Conservation (phyloP, 2,113 vertebrate genomes). For the Vimba vimba region DNA sequence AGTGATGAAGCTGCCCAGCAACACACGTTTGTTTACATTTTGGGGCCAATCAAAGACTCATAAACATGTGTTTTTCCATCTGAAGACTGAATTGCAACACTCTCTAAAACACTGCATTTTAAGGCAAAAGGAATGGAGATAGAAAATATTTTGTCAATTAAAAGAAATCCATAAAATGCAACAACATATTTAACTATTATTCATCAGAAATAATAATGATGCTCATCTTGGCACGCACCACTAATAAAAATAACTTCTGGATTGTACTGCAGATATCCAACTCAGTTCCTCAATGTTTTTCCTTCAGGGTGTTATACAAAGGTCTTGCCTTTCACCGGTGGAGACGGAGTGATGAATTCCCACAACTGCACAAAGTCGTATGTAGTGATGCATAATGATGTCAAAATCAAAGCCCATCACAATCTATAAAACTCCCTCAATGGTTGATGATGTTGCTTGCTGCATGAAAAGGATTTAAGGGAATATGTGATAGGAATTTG, state of each 20-base stretch:
- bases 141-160: not conserved
- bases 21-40: conserved; percentile 15
- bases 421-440: not conserved
- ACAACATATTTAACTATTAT: not conserved
- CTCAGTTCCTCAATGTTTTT: conserved; percentile 9
- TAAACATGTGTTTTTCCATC: conserved; percentile 32
- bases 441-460: not conserved
- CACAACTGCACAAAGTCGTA: not conserved
- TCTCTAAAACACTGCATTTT: not conserved
- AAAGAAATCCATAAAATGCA: not conserved
- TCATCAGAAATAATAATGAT: not conserved
- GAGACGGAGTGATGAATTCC: not conserved
- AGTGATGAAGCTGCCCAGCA: conserved; percentile 5
- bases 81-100: not conserved
- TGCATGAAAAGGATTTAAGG: not conserved
- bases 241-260: not conserved
- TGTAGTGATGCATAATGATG: not conserved
- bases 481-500: not conserved
- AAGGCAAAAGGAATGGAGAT: not conserved
- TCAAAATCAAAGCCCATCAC: conserved; percentile 1
- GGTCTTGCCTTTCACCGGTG: not conserved
- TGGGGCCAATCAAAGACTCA: conserved; percentile 21
- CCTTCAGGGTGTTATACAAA: not conserved
- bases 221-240: not conserved
- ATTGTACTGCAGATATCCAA: not conserved